These are phyloP conservation scores for Criorhina ranunculi DNA, from an alignment of 2,888 invertebrate genomes.

Conservation along the genomic window DNA sequence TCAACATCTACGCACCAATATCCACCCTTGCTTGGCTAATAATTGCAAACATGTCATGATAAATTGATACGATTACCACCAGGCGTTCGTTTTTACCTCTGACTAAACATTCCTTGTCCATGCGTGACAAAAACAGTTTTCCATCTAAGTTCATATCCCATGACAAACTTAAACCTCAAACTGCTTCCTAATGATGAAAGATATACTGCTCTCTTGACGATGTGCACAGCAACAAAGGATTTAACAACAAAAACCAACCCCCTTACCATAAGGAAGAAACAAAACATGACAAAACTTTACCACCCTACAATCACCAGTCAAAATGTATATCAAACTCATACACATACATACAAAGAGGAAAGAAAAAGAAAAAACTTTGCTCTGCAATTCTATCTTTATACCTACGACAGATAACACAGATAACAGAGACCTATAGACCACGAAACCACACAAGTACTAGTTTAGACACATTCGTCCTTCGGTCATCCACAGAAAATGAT, in stretches of 20 bases:
- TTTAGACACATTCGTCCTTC: conserved; percentile 15
- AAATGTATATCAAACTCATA: conserved; percentile 9
- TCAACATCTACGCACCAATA: too few relatives aligned
- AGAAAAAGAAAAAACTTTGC: conserved; percentile 28
- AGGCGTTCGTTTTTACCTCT: too few relatives aligned
- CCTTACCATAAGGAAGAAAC: not conserved
- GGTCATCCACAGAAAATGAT: conserved; percentile 38
- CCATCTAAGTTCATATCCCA: too few relatives aligned
- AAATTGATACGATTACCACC: too few relatives aligned
- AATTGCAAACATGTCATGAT: too few relatives aligned
- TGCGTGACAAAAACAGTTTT: not conserved
- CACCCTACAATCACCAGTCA: conserved; percentile 26
- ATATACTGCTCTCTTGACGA: not conserved
- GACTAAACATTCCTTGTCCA: too few relatives aligned
- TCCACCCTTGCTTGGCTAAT: too few relatives aligned
- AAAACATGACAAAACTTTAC: conserved; percentile 19
- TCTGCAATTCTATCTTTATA: conserved; percentile 4
- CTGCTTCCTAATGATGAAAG: conserved; percentile 21
- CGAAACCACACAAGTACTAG: conserved; percentile 36
- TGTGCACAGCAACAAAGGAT: not conserved
- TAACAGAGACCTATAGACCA: not conserved
- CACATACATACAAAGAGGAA: not conserved
- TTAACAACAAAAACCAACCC: conserved; percentile 12
- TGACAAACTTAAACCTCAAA: conserved; percentile 3
- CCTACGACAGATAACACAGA: conserved; percentile 16